These are phyloP conservation scores for Gryon sp. DNA, from an alignment of 1,140 invertebrate species.

Conservation along the genomic window DNA sequence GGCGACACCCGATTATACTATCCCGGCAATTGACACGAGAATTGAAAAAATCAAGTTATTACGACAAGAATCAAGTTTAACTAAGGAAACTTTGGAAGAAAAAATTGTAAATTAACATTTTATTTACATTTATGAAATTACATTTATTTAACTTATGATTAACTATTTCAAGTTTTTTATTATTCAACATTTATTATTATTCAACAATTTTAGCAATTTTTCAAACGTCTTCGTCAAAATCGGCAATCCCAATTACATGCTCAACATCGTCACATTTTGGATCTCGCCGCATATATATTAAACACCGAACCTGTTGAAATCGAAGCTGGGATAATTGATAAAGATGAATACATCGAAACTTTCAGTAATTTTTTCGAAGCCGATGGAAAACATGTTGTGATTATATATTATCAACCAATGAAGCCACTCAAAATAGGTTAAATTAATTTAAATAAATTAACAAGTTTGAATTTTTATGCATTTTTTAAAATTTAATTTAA, in stretches of 20 bases:
- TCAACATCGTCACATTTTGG: conserved; percentile 83
- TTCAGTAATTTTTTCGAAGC: conserved; percentile 80
- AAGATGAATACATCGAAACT: conserved; percentile 81
- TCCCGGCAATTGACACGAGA: conserved; percentile 35
- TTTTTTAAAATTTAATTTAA: no score
- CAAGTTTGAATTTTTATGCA: no score
- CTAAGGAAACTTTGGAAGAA: conserved; percentile 22
- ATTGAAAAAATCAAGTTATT: conserved; percentile 33
- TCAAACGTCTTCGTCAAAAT: conserved; percentile 78
- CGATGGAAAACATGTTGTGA: conserved; percentile 76
- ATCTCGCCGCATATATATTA: conserved; percentile 82
- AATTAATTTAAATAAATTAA: background rate
- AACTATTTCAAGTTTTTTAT: background rate
- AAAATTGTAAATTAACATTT: conserved; percentile 19
- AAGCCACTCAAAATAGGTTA: conserved; percentile 77
- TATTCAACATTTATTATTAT: background rate
- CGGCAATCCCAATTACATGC: conserved; percentile 79
- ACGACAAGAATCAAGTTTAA: background rate
- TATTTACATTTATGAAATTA: background rate
- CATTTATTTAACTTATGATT: no score
- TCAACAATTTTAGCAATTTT: conserved; percentile 75
- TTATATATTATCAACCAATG: conserved; percentile 80
- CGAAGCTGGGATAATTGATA: conserved; percentile 84
- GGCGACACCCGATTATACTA: conserved; percentile 26
- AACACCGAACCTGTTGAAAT: conserved; percentile 81